Base-by-base conservation (phyloP, 2,113 vertebrate species). In the Rousettus leschenaultii region DNA sequence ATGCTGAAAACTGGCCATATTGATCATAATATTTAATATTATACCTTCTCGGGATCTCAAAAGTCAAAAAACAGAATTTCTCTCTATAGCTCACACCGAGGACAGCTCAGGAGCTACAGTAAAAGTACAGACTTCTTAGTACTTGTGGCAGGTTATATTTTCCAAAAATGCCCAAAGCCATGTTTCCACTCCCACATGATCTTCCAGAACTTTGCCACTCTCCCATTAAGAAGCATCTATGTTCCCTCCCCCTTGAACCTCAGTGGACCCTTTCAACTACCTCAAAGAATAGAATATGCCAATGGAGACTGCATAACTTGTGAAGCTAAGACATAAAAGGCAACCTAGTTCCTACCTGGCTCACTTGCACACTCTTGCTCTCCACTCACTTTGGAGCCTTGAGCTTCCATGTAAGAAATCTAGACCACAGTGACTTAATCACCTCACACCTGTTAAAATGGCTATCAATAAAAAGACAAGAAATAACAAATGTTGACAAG, bases 51-150 rank as follows among this genome's bases (percentile, higher is more conserved):
- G 33, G 30, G 65, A 68, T 82, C n/a, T 53, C 28, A 68, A 43
- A 94, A 86, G 18, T 86, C 16, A 55, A 93, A 93, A 33, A 75
- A 75, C 43, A 90, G 38, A 91, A 94, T 22, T 91, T 95, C 30
- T 89, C 35, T 66, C 55, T 63, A 3, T 71, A 86, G 79, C 14
- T 94, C 38, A 89, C n/a, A 68, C 11, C 59, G 14, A 70, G 22
- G 26, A 38, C 57, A 89, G 75, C 61, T 63, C 45, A 82, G 66
- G 43, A 86, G 14, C 74, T 75, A 89, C 79, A 30, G 77, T 75
- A 51, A 86, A 89, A 77, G 53, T 70, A 66, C 30, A 74, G 28
- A 66, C 24, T 95, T 94, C 21, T 48, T 93, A 87, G 70, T 93
- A 70, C 38, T 51, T 86, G 53, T 30, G 19, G 43, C 53, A 75